These are phyloP conservation scores for Chaetops frenatus DNA, from an alignment of 2,113 vertebrate genomes.

Conservation along the genomic window DNA sequence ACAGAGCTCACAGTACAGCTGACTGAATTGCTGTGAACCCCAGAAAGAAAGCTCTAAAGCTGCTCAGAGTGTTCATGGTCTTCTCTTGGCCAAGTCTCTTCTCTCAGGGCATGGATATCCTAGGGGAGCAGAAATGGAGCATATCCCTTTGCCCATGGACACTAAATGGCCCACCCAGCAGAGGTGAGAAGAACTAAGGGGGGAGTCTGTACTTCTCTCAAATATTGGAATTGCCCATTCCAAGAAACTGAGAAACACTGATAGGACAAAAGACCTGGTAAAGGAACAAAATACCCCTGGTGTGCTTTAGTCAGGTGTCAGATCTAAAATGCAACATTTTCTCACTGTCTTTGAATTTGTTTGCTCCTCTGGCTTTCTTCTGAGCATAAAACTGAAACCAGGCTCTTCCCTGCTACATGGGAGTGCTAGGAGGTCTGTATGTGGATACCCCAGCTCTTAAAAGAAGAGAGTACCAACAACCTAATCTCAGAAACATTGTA, in stretches of 20 bases:
- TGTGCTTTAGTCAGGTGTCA: neutral
- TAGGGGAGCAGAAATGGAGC: neutral
- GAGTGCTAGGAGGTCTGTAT: neutral
- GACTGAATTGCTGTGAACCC: neutral
- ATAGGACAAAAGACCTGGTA: neutral
- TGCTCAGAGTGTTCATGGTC: neutral
- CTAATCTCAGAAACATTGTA: neutral
- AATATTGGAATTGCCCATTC: neutral
- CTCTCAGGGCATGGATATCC: neutral
- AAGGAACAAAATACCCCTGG: neutral
- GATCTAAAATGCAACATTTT: neutral
- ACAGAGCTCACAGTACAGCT: neutral
- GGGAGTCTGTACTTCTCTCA: neutral
- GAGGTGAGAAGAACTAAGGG: neutral
- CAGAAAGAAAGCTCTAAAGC: neutral
- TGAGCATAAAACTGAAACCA: neutral
- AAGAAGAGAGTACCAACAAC: neutral
- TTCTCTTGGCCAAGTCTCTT: neutral
- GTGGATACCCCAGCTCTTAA: neutral
- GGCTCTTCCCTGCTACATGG: neutral
- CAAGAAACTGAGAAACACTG: neutral
- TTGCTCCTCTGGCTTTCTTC: neutral
- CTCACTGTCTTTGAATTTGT: neutral
- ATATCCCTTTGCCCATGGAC: neutral
- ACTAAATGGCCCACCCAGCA: neutral